Evolutionary conservation across 2,888 invertebrate species (phyloP), one percentile per base, ranked within the genome.

Genomic region (Drosophila tanythrix): DNA sequence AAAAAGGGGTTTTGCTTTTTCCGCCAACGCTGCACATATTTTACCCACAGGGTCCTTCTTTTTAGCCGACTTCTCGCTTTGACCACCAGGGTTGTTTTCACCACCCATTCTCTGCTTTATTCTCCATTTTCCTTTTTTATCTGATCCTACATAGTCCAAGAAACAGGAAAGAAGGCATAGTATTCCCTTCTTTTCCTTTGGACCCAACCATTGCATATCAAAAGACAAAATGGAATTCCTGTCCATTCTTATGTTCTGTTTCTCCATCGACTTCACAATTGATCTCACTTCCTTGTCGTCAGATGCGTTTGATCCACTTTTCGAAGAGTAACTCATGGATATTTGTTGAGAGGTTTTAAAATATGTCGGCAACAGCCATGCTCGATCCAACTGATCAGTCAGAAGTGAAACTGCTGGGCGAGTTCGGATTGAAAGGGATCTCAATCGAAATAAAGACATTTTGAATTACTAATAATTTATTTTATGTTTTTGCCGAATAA

Each of bases 381-480:
- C 7, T 13, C 51, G 43, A 0, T 76, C 25, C 10, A 64, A 25
- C n/a, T n/a, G 70, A 6, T 59, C 18, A 10, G 46, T 5, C 3
- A 70, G 25, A 21, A 43, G 43, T 21, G 43, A 46, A 46, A 46
- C 15, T 8, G 33, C 48, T 18, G 4, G 27, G n/a, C 1, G 50
- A 18, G 7, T 52, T 13, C 0, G 48, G 52, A 10, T 50, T 64
- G n/a, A 36, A 18, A 48, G 13, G 21, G 11, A 29, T 3, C 57
- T 7, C 11, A 52, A 33, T 33, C 52, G 38, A 48, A 18, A 59
- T 8, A 77, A 31, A 38, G 52, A 61, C 74, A 74, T 74, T 21
- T 27, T 53, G 18, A 43, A 50, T 38, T 46, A 35, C 8, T n/a
- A 13, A 7, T 63, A 61, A 61, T 61, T 13, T 15, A 2, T 25